Conservation (phyloP, 2,797 vertebrate species). For the Poliocrania exsul region DNA sequence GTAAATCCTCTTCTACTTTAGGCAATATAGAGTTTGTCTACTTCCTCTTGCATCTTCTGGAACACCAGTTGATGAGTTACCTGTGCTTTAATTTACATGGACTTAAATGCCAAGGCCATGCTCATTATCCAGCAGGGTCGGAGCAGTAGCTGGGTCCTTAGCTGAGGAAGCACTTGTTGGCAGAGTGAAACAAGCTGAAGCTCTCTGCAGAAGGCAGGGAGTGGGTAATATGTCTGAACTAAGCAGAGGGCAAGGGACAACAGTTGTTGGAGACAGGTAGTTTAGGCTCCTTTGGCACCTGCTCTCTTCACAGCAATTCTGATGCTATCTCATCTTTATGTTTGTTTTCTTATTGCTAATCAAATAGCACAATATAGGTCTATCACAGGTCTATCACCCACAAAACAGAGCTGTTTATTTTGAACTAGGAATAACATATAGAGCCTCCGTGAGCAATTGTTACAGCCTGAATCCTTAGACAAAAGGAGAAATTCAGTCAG, state of each 20-base stretch:
- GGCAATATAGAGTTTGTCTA: not conserved
- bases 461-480: not conserved
- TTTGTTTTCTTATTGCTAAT: not conserved
- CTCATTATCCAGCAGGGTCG: not conserved
- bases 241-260: not conserved
- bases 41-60: not conserved
- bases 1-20: not conserved
- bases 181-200: not conserved
- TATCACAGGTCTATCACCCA: not conserved
- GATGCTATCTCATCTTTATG: not conserved
- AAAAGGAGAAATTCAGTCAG: not conserved
- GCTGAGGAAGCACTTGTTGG: not conserved
- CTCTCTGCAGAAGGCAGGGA: not conserved
- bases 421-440: not conserved
- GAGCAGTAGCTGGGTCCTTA: not conserved
- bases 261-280: not conserved
- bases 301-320: not conserved
- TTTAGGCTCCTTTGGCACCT: not conserved
- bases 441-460: fast-evolving
- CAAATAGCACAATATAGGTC: not conserved
- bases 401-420: not conserved
- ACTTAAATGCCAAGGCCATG: not conserved
- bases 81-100: not conserved
- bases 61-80: not conserved
- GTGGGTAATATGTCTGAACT: not conserved